Conservation (phyloP, 92 coral and sea anemone genomes). For the Paragorgia papillata region DNA sequence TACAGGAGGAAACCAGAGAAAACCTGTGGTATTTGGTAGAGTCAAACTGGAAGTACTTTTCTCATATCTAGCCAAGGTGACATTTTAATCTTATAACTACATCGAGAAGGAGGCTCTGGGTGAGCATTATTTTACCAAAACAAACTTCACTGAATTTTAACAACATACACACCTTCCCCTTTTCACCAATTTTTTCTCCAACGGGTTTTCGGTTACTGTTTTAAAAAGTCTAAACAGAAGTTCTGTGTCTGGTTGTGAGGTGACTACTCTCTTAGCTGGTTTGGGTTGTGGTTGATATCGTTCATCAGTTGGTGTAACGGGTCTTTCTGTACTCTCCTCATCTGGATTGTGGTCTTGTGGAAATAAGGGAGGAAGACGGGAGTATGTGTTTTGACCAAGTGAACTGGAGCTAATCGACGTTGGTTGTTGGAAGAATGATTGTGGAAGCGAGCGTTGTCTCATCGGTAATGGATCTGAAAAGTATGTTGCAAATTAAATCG, state of each 20-base stretch:
- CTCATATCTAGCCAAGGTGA: too few species aligned
- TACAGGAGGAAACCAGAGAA: too few species aligned
- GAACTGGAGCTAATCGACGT: conserved; percentile 81
- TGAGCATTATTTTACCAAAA: too few species aligned
- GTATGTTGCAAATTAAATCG: too few species aligned
- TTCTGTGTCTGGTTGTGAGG: conserved; percentile 77
- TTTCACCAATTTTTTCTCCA: conserved; percentile 85
- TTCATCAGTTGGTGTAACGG: conserved; percentile 97
- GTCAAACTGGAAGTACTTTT: too few species aligned
- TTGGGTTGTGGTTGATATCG: conserved; percentile 64
- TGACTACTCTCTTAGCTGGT: conserved; percentile 86
- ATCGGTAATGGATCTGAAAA: conserved; percentile 88
- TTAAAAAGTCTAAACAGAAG: conserved; percentile 82
- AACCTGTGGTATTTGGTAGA: too few species aligned
- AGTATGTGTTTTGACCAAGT: conserved; percentile 76
- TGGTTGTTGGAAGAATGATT: conserved; percentile 96
- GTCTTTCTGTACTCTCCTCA: conserved; percentile 77
- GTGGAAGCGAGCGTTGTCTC: conserved; percentile 95
- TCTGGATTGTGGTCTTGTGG: conserved; percentile 94
- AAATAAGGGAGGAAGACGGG: conserved; percentile 80
- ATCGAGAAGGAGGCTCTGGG: too few species aligned
- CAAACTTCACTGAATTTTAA: too few species aligned
- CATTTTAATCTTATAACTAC: too few species aligned
- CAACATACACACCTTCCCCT: conserved; percentile 87
- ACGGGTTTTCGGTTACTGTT: conserved; percentile 83